A percentile compares a stretch with the other conserved stretches of the same genome.
phyloP scores from a whole-genome alignment of 2,113 vertebrate genomes.

The Salminus brasiliensis region DNA sequence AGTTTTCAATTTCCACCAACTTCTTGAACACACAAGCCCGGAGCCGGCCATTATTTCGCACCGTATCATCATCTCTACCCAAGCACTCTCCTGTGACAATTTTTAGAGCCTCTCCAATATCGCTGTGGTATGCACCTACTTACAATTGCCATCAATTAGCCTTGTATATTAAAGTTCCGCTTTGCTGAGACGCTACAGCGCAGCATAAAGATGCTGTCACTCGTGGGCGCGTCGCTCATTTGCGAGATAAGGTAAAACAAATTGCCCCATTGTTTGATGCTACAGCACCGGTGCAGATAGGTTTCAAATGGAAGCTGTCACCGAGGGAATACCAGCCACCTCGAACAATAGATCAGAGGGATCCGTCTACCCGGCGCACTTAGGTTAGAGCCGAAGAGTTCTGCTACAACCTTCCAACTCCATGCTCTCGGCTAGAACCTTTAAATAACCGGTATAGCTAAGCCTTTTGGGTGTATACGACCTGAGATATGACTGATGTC shows the following conservation, averaged over 20 bases:
- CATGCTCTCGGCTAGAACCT: slow-evolving; percentile 15
- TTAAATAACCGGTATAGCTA: slow-evolving; percentile 32
- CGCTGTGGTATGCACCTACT: slow-evolving; percentile 31
- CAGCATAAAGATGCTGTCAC: slow-evolving; percentile 55
- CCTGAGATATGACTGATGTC: slow-evolving; percentile 50
- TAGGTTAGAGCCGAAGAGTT: slow-evolving; percentile 24
- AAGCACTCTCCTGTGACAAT: slow-evolving; percentile 36
- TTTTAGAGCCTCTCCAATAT: slow-evolving; percentile 38
- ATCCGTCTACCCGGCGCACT: slow-evolving; percentile 38
- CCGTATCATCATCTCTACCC: slow-evolving; percentile 32
- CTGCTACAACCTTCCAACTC: slow-evolving; percentile 35
- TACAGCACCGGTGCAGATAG: slow-evolving; percentile 41
- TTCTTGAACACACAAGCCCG: slow-evolving; percentile 29
- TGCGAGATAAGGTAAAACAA: slow-evolving; percentile 59
- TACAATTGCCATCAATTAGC: slow-evolving; percentile 55
- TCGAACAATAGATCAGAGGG: slow-evolving; percentile 54
- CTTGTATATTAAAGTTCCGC: slow-evolving; percentile 58
- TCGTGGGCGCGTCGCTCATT: slow-evolving; percentile 53
- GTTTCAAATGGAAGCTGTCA: slow-evolving; percentile 56
- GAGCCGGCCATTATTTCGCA: slow-evolving; percentile 42
- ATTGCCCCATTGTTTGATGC: slow-evolving; percentile 56
- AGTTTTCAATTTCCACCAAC: slow-evolving; percentile 54
- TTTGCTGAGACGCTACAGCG: slow-evolving; percentile 46
- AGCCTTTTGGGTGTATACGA: slow-evolving; percentile 30
- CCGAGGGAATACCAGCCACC: slow-evolving; percentile 45